Conservation (phyloP, 2,888 invertebrate species). For the Bhutanitis thaidina region DNA sequence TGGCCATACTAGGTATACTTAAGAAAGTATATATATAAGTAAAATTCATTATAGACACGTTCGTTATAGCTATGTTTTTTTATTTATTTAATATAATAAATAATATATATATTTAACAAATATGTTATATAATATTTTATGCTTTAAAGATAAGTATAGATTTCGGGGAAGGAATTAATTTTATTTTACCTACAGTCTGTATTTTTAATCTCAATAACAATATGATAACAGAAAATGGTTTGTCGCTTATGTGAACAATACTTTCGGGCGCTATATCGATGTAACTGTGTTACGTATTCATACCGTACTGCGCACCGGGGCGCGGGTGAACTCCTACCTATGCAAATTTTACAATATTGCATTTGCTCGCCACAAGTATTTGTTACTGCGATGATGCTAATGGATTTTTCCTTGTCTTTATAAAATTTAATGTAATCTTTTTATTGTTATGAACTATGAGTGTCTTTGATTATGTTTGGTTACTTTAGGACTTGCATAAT, state of each 20-base stretch:
- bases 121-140: too few relatives aligned
- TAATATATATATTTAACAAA: too few relatives aligned
- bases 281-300: constrained; percentile 57
- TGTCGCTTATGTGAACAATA: constrained; percentile 46
- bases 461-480: background rate
- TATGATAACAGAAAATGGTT: constrained; percentile 30
- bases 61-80: too few relatives aligned
- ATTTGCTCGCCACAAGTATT: constrained; percentile 47
- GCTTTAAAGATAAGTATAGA: too few relatives aligned
- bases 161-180: too few relatives aligned
- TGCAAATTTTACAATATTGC: constrained; percentile 59
- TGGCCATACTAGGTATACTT: too few relatives aligned
- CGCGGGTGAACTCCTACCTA: constrained; percentile 49
- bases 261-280: constrained; percentile 36
- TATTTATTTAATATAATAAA: too few relatives aligned
- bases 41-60: too few relatives aligned
- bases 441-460: background rate
- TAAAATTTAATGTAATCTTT: constrained; percentile 13
- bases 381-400: constrained; percentile 42
- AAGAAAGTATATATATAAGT: too few relatives aligned
- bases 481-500: constrained; percentile 1
- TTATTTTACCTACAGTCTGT: too few relatives aligned
- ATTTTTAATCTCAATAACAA: too few relatives aligned
- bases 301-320: constrained; percentile 42
- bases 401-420: constrained; percentile 26